These are phyloP conservation scores for Urosaurus nigricauda DNA, from an alignment of 2,797 vertebrate genomes.

Conservation along the genomic window DNA sequence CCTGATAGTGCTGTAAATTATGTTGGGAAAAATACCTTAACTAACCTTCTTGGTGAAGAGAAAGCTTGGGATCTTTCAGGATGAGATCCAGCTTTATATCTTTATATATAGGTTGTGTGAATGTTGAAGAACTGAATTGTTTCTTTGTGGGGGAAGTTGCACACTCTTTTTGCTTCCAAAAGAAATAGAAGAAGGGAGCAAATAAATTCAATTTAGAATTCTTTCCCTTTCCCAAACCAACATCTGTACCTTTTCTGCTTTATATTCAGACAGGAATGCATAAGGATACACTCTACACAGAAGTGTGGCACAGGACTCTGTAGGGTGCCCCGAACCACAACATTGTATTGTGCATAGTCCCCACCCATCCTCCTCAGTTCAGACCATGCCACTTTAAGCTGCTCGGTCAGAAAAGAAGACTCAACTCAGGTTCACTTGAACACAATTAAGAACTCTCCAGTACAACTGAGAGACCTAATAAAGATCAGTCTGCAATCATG, in stretches of 20 bases:
- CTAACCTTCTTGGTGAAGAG: not conserved
- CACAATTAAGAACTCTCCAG: no score
- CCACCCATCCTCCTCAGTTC: not conserved
- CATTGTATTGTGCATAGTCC: not conserved
- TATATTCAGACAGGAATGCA: not conserved
- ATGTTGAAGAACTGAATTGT: not conserved
- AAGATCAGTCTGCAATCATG: no score
- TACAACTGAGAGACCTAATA: no score
- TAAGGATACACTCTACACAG: not conserved
- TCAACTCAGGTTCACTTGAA: no score
- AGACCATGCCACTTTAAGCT: not conserved
- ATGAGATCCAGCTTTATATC: not conserved
- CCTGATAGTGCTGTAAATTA: not conserved
- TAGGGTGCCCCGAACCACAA: not conserved
- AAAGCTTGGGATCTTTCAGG: not conserved
- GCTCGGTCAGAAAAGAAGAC: not conserved
- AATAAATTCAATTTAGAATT: not conserved
- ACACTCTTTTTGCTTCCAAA: not conserved
- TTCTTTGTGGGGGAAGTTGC: not conserved
- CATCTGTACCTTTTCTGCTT: not conserved
- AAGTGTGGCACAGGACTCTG: no score
- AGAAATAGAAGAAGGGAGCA: not conserved
- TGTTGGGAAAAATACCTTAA: not conserved
- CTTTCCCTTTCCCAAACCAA: not conserved
- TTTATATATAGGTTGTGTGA: not conserved